Base-by-base conservation (phyloP, 1,140 invertebrate species). In the Tribolium madens region DNA sequence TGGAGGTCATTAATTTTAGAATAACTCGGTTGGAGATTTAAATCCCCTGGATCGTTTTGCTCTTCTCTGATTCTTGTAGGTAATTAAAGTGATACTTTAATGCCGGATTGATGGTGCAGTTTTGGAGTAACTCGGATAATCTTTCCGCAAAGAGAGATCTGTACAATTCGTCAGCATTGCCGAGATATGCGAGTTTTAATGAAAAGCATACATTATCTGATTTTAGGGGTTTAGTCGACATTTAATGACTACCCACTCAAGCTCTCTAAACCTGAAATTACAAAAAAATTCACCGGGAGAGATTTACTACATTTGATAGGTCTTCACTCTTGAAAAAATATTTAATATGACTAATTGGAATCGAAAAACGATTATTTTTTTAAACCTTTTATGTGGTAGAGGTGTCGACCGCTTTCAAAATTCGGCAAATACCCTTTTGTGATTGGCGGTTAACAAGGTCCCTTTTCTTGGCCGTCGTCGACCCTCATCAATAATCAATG, bases 1-100 rank as follows among this genome's bases (percentile, higher is more conserved):
- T 7, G n/a, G n/a, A 6, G 57, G 21, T 14, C 13, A 64, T 64
- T 64, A 64, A 64, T 64, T 64, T 64, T 64, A 33, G 57, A 64
- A 64, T 33, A 64, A 33, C 57, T 64, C 21, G 26, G 57, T 21
- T 60, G 57, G 26, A 33, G 57, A 33, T 12, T 64, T 12, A 13
- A 64, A 64, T 64, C 57, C 57, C 57, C 57, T 3, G 26, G 57
- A 33, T 64, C 57, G 57, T 57, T 18, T 57, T 4, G 7, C 17
- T 57, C 57, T 33, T 64, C 57, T 12, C 57, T 33, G 57, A 64
- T 64, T 64, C 57, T 64, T 64, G 21, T 31, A 31, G 57, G 57
- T 64, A 64, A 64, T 64, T 64, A 64, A 64, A 64, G 57, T 13
- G 57, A 64, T 31, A 64, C 57, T 64, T 64, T 64, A 64, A 64